Conservation (phyloP, 2,888 invertebrate genomes). For the Trachelus iudaicus region DNA sequence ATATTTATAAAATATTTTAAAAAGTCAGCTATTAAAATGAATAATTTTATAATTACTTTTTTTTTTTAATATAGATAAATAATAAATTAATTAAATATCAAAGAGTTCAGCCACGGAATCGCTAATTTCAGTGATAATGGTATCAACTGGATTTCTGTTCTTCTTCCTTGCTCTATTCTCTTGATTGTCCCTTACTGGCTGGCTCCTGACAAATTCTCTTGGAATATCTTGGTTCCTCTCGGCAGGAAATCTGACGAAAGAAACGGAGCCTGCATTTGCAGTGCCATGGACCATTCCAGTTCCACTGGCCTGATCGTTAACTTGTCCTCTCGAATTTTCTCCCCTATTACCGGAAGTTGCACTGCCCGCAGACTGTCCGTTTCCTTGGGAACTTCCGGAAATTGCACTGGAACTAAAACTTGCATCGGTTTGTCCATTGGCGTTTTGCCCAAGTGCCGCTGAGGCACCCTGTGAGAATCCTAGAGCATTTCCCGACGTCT, state of each 20-base stretch:
- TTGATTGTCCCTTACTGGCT: background rate
- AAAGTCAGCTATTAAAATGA: too few relatives aligned
- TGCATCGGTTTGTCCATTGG: constrained; percentile 33
- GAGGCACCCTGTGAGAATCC: constrained; percentile 45
- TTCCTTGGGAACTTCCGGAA: constrained; percentile 34
- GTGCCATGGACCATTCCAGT: constrained; percentile 33
- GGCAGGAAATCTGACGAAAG: constrained; percentile 15
- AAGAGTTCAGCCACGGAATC: constrained; percentile 39
- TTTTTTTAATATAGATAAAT: background rate
- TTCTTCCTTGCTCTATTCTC: constrained; percentile 17
- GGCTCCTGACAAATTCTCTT: constrained; percentile 14
- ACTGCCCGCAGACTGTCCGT: constrained; percentile 37
- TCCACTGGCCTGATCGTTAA: constrained; percentile 36
- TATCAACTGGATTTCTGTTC: constrained; percentile 29
- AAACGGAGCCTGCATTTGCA: constrained; percentile 38
- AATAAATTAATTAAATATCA: constrained; percentile 27
- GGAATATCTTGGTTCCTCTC: constrained; percentile 11
- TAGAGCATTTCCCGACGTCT: constrained; percentile 42
- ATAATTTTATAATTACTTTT: background rate
- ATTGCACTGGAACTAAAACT: constrained; percentile 42
- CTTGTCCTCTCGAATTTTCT: constrained; percentile 36
- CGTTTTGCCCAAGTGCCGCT: constrained; percentile 36
- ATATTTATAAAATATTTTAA: background rate
- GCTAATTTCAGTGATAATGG: constrained; percentile 35
- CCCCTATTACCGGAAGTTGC: constrained; percentile 38